Evolutionary conservation across 2,888 invertebrate genomes (phyloP), one percentile per base, ranked within the genome.

Genomic region (Aporophyla lueneburgensis): DNA sequence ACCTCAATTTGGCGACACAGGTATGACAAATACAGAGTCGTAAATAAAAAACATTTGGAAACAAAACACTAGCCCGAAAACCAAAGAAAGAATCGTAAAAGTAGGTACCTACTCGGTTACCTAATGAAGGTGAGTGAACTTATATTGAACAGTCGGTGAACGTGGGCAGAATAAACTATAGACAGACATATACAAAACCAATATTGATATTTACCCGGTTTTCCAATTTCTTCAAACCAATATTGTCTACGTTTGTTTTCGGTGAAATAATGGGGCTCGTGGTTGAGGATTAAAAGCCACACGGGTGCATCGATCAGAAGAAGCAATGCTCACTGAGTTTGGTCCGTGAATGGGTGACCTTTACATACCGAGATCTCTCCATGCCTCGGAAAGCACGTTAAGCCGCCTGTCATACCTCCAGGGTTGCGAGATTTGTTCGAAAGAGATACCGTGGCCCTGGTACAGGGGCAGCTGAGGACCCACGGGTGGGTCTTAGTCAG

Each of bases 41-140:
- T 2, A 63, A 49, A 76, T 63, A 49, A 63, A 63, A 74, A 68
- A 74, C 40, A 51, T 1, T 49, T 56, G 2, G n/a, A 56, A 79
- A 53, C 43, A 53, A 71, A 71, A 79, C 21, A 46, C 16, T 71
- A 53, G 5, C 5, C 49, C 51, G 16, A 33, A 27, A 79, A 53
- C 21, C 6, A 54, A 56, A 74, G 21, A 46, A 61, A 61, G 12
- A 33, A 59, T 70, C 10, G 6, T 51, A 53, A 59, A 59, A 46
- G 19, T 71, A 51, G 9, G 5, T 53, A 76, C 58, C 9, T 51
- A 49, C 6, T 24, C 9, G 10, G 19, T 19, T 33, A 76, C 6
- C 24, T 76, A 76, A 82, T 76, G 46, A 79, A 63, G 58, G 78
- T 49, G 24, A 68, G n/a, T 53, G 40, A 24, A 33, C 27, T 49